Percentiles rank a stretch among this genome's conserved stretches.
Evolutionary conservation across 2,888 invertebrate genomes (phyloP).

Genomic region (Suillia variegata): DNA sequence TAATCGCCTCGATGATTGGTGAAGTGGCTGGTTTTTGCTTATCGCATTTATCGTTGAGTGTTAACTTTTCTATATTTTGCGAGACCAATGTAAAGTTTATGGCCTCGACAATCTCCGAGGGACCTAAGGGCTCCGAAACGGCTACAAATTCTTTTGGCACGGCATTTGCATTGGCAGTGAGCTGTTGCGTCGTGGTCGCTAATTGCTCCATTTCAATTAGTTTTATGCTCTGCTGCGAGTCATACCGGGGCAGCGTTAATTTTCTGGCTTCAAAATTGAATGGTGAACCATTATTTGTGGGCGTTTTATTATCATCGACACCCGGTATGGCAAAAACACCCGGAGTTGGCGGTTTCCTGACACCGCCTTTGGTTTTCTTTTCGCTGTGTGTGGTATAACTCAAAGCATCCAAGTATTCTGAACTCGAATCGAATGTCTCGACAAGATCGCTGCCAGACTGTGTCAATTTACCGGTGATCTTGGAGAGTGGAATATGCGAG

Average conservation of each 20-base stretch:
- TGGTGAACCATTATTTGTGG: conserved; percentile 45
- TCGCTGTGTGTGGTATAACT: conserved; percentile 26
- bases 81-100: conserved; percentile 45
- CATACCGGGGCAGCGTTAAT: conserved; percentile 37
- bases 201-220: conserved; percentile 44
- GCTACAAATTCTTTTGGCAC: conserved; percentile 43
- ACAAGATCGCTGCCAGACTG: conserved; percentile 58
- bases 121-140: conserved; percentile 43
- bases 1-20: conserved; percentile 42
- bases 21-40: conserved; percentile 9
- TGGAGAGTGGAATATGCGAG: conserved; percentile 57
- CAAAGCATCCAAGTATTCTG: conserved; percentile 43
- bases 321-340: conserved; percentile 24
- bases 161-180: conserved; percentile 19
- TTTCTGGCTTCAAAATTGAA: conserved; percentile 48
- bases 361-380: conserved; percentile 28
- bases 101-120: conserved; percentile 40
- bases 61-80: conserved; percentile 41
- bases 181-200: conserved; percentile 35
- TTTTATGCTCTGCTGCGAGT: conserved; percentile 40
- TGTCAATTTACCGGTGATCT: conserved; percentile 56
- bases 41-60: conserved; percentile 34
- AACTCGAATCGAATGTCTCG: conserved; percentile 50
- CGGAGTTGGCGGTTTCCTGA: conserved; percentile 27
- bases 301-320: conserved; percentile 50